Conservation (phyloP, 2,797 vertebrate species). For the Sternotherus odoratus region DNA sequence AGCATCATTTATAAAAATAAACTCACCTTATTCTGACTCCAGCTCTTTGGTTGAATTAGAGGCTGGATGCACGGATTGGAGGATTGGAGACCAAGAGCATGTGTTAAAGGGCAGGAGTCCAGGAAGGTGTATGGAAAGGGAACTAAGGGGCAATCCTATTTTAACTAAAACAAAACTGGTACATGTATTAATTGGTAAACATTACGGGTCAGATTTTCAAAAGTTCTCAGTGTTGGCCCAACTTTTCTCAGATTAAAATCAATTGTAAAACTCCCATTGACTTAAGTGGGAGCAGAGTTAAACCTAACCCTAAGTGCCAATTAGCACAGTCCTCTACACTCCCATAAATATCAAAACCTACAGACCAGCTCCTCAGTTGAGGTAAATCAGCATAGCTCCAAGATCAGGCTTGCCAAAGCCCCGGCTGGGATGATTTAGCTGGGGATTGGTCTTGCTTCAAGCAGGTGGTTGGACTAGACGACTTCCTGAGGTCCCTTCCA, state of each 20-base stretch:
- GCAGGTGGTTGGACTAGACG: no score
- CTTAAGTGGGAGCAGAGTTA: not conserved
- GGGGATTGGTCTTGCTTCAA: no score
- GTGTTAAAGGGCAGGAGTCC: not conserved
- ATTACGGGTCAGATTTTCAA: constrained; percentile 5
- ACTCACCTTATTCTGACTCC: not conserved
- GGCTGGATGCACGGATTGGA: not conserved
- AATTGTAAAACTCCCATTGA: constrained; percentile 5
- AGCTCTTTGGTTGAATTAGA: not conserved
- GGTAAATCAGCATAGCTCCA: not conserved
- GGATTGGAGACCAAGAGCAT: no score
- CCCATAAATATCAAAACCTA: not conserved
- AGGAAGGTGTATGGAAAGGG: not conserved
- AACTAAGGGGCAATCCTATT: not conserved
- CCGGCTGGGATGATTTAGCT: no score
- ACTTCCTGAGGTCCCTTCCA: no score
- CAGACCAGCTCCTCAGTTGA: not conserved
- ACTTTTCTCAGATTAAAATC: constrained; percentile 3
- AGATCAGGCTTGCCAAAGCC: no score
- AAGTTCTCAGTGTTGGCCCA: not conserved
- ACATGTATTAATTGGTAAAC: constrained; percentile 14
- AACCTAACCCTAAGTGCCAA: not conserved
- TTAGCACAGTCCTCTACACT: not conserved
- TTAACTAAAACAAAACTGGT: not conserved
- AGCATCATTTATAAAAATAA: not conserved